Evolutionary conservation across 1,140 invertebrate species (phyloP), one percentile per base, ranked within the genome.

Genomic region (Rhyzopertha dominica): DNA sequence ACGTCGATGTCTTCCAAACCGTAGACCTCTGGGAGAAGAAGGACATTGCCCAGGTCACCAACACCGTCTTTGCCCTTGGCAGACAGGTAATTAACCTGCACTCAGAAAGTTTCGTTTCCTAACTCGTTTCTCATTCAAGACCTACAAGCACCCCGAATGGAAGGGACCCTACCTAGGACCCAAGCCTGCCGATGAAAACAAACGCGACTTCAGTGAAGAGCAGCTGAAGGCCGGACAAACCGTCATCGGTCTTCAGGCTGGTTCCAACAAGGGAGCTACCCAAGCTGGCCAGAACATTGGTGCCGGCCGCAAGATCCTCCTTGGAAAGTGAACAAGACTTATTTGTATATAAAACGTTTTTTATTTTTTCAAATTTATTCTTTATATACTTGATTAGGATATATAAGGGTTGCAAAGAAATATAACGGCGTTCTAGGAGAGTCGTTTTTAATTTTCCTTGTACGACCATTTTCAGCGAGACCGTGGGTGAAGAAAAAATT

Each of bases 1-100:
- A 93, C 51, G 83, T 93, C 35, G 93, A 98, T 69, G 79, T 95
- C 0, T 98, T 98, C 79, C 93, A 98, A 74, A 94, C 93, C 7
- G 90, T 95, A 24, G 94, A 96, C 69, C 74, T 98, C 20, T 95
- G 87, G 71, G 93, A 96, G 63, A 86, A 85, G 71, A 94, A 95
- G 68, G 93, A 96, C 66, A 93, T 97, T 62, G 82, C 86, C 13
- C 82, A 86, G 66, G 92, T 98, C 5, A 94, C 92, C 41, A 90
- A 88, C 70, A 94, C 90, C 56, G 84, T 97, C 47, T 94, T 89
- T 64, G 90, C 93, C 23, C 76, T 97, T 38, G 93, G 90, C 47
- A 82, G 93, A 70, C n/a, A n/a, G n/a, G n/a, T n/a, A n/a, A n/a
- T n/a, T n/a, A n/a, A n/a, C n/a, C n/a, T n/a, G n/a, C n/a, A n/a